Evolutionary conservation across 2,888 invertebrate genomes (phyloP).

Genomic region (Cephus spinipes): DNA sequence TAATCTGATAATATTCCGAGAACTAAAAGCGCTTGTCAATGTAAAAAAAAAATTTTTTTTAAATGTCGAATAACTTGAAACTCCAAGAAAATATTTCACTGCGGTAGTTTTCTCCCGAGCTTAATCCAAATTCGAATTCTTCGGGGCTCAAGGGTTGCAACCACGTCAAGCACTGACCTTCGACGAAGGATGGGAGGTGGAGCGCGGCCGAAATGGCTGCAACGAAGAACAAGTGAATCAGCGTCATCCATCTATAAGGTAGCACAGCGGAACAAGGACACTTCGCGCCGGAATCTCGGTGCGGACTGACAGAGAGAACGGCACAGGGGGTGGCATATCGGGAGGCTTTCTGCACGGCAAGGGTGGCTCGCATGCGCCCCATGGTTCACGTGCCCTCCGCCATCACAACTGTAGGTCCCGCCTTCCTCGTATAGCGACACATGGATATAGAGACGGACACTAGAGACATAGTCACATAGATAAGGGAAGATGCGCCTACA

Average conservation of each 20-base stretch:
- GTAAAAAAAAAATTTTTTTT: too few species aligned
- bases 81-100: not conserved
- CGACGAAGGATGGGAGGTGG: constrained; percentile 47
- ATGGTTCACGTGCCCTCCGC: constrained; percentile 57
- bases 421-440: constrained; percentile 46
- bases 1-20: not conserved
- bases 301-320: constrained; percentile 49
- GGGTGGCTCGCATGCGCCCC: constrained; percentile 56
- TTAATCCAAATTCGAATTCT: not conserved
- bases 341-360: constrained; percentile 25
- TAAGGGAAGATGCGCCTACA: not conserved
- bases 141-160: not conserved
- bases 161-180: constrained; percentile 53
- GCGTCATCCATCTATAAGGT: constrained; percentile 65
- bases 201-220: constrained; percentile 50
- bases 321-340: constrained; percentile 24
- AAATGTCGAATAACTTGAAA: not conserved
- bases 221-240: constrained; percentile 50
- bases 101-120: not conserved
- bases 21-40: not conserved
- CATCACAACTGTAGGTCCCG: constrained; percentile 53
- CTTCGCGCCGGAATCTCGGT: constrained; percentile 62
- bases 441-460: constrained; percentile 6
- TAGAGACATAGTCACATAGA: constrained; percentile 1
- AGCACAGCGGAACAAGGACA: constrained; percentile 57